These are phyloP conservation scores for Philopotamus ludificatus DNA, from an alignment of 1,140 invertebrate genomes.

Conservation along the genomic window DNA sequence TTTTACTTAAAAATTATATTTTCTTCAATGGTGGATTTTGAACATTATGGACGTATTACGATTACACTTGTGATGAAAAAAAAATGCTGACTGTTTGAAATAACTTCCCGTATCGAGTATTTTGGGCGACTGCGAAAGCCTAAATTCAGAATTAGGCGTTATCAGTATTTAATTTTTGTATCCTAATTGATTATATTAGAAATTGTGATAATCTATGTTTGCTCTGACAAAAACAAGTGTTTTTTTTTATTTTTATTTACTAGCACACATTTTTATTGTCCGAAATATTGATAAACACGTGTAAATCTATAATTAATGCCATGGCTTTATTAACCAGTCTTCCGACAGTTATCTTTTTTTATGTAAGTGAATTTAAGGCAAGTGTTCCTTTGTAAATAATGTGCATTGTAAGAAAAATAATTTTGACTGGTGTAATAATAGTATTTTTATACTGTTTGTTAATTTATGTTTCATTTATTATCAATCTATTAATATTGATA, in stretches of 20 bases:
- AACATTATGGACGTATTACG: too few species aligned
- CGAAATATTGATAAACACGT: not conserved
- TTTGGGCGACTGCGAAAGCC: too few species aligned
- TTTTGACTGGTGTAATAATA: conserved; percentile 21
- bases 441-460: conserved; percentile 29
- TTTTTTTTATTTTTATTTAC: not conserved
- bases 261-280: not conserved
- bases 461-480: conserved; percentile 6
- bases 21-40: too few species aligned
- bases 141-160: too few species aligned
- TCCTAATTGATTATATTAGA: too few species aligned
- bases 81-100: too few species aligned
- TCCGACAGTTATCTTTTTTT: too few species aligned
- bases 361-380: conserved; percentile 1
- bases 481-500: conserved; percentile 2
- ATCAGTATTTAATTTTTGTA: too few species aligned
- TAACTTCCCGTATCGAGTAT: too few species aligned
- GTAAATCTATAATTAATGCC: not conserved
- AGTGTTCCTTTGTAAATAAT: conserved; percentile 30
- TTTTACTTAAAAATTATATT: too few species aligned
- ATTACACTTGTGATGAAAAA: too few species aligned
- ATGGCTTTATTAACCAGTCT: not conserved
- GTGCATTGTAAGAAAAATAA: conserved; percentile 5
- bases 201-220: not conserved
- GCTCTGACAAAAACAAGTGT: not conserved